These are phyloP conservation scores for Sericinus montela DNA, from an alignment of 2,888 invertebrate genomes.

Conservation along the genomic window DNA sequence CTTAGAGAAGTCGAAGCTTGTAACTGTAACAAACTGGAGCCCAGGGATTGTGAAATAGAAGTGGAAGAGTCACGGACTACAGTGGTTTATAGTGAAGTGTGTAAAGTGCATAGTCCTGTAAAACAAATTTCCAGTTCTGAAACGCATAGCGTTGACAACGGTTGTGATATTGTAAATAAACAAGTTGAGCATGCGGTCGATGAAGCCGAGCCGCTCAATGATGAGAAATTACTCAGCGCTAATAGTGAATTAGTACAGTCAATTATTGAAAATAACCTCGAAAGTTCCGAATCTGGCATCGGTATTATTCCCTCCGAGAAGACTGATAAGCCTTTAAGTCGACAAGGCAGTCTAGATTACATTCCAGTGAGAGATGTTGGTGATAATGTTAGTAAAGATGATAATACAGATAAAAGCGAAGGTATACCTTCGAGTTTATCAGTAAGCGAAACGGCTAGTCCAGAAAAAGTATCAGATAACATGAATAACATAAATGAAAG, in stretches of 20 bases:
- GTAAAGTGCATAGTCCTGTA: slow-evolving; percentile 79
- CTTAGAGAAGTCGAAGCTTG: slow-evolving; percentile 66
- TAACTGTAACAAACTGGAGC: slow-evolving; percentile 42
- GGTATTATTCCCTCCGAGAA: slow-evolving; percentile 52
- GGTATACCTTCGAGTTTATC: slow-evolving; percentile 72
- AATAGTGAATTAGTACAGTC: slow-evolving; percentile 51
- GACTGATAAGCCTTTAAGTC: slow-evolving; percentile 54
- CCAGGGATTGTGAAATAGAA: slow-evolving; percentile 28
- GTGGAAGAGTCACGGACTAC: slow-evolving; percentile 51
- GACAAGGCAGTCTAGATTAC: slow-evolving; percentile 70
- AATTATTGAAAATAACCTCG: slow-evolving; percentile 55
- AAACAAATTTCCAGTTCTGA: slow-evolving; percentile 47
- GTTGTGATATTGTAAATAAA: slow-evolving; percentile 57
- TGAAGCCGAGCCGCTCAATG: slow-evolving; percentile 42
- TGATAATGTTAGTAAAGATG: slow-evolving; percentile 58
- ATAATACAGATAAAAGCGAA: slow-evolving; percentile 70
- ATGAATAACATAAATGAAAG: slow-evolving; percentile 64
- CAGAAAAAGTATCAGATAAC: slow-evolving; percentile 58
- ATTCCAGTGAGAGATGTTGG: slow-evolving; percentile 74
- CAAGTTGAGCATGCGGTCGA: slow-evolving; percentile 48
- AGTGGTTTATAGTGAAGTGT: slow-evolving; percentile 81
- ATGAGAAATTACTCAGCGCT: slow-evolving; percentile 35
- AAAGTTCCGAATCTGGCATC: slow-evolving; percentile 64
- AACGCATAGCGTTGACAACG: slow-evolving; percentile 44
- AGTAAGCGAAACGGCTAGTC: slow-evolving; percentile 69